Evolutionary conservation across 2,113 vertebrate genomes (phyloP).

Genomic region (Neodon shergylaensis): DNA sequence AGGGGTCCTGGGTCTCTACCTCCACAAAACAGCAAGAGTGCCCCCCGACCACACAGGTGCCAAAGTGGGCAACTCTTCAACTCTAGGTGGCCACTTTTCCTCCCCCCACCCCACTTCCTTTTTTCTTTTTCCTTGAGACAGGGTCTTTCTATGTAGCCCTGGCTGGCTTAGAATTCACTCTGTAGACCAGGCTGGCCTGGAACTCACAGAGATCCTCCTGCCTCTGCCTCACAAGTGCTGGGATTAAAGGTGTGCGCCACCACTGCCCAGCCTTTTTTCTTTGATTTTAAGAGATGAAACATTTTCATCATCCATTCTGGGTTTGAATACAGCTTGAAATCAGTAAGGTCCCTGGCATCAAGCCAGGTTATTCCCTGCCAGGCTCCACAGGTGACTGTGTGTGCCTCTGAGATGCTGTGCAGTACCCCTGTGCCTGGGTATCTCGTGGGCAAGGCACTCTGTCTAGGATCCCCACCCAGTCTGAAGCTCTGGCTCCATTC

Average conservation of each 20-base stretch:
- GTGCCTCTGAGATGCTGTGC: background rate
- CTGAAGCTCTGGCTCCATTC: background rate
- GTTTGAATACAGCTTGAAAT: background rate
- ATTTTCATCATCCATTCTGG: background rate
- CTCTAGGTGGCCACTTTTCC: background rate
- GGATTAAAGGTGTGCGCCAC: background rate
- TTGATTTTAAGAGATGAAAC: conserved; percentile 6
- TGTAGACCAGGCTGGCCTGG: background rate
- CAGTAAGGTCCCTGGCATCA: background rate
- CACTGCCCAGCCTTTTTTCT: background rate
- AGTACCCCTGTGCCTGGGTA: background rate
- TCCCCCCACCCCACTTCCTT: too few relatives aligned
- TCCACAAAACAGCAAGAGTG: background rate
- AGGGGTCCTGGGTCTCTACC: background rate
- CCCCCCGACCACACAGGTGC: background rate
- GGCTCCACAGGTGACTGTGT: background rate
- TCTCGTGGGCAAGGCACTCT: background rate
- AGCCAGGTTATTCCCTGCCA: too few relatives aligned
- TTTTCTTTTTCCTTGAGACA: background rate
- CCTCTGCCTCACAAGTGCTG: background rate
- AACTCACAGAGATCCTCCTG: background rate
- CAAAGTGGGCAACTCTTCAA: background rate
- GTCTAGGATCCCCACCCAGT: background rate
- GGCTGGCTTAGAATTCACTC: background rate
- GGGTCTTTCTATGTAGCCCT: background rate